These are phyloP conservation scores for Potamarius usumacintae DNA, from an alignment of 2,113 vertebrate species.

Conservation along the genomic window DNA sequence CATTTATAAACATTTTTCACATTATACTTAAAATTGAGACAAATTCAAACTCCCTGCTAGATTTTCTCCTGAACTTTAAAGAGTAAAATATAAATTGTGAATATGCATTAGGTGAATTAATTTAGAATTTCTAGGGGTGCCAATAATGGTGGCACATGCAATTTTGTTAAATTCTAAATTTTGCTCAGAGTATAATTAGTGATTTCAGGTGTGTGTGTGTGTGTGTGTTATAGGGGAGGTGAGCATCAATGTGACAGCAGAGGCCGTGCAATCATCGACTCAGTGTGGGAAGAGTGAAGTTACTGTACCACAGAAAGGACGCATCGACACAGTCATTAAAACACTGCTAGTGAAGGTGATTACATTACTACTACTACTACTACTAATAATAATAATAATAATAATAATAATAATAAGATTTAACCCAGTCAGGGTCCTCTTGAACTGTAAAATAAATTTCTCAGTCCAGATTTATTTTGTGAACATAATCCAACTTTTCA, in stretches of 20 bases:
- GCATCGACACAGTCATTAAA: conserved; percentile 72
- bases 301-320: conserved; percentile 67
- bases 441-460: neutral
- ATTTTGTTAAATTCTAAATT: neutral
- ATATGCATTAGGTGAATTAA: neutral
- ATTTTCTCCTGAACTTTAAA: no score
- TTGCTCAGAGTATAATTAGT: neutral
- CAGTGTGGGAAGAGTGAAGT: conserved; percentile 67
- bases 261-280: conserved; percentile 58
- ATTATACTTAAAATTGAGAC: neutral
- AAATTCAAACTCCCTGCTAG: no score
- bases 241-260: conserved; percentile 73
- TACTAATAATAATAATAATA: neutral
- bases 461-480: neutral
- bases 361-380: neutral
- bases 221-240: conserved; percentile 68
- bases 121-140: neutral
- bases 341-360: conserved; percentile 79
- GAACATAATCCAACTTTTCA: neutral
- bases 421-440: neutral
- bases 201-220: neutral
- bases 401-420: no score
- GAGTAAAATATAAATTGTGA: neutral
- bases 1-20: neutral
- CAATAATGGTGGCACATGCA: neutral